phyloP scores from a whole-genome alignment of 2,888 invertebrate species.

The Charanyca ferruginea region DNA sequence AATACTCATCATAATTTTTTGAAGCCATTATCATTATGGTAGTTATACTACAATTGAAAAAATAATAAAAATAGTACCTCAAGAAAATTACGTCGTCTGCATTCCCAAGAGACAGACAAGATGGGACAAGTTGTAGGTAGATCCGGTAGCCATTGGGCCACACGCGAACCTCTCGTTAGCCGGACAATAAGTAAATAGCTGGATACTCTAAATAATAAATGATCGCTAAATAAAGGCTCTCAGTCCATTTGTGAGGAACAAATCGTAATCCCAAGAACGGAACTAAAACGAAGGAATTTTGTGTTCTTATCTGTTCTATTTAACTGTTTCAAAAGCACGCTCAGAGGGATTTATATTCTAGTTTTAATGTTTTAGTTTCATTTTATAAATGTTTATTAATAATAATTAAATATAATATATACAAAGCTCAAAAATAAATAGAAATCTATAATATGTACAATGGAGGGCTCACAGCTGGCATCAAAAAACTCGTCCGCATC shows the following conservation, averaged over 20 bases:
- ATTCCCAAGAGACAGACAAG: slow-evolving; percentile 63
- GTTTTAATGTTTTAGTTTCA: no score
- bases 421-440: no score
- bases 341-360: background rate
- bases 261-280: slow-evolving; percentile 3
- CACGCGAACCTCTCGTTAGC: slow-evolving; percentile 80
- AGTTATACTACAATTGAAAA: background rate
- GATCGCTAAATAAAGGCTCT: slow-evolving; percentile 48
- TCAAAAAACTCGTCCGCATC: no score
- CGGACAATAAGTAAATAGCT: slow-evolving; percentile 67
- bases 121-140: slow-evolving; percentile 55
- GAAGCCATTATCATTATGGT: no score
- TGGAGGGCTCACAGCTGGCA: no score
- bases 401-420: no score
- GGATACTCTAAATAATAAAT: slow-evolving; percentile 70
- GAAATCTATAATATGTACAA: no score
- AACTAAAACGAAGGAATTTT: slow-evolving; percentile 11
- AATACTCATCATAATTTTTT: no score
- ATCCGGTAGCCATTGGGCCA: slow-evolving; percentile 58
- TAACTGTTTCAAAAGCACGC: background rate
- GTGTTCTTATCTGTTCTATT: background rate
- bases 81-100: slow-evolving; percentile 6
- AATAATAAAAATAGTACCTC: slow-evolving; percentile 5
- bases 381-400: no score
- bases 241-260: slow-evolving; percentile 50